A percentile compares a stretch with the other conserved stretches of the same genome.
Evolutionary conservation across 1,140 invertebrate species (phyloP).

Genomic region (Drosophila rhopaloa): DNA sequence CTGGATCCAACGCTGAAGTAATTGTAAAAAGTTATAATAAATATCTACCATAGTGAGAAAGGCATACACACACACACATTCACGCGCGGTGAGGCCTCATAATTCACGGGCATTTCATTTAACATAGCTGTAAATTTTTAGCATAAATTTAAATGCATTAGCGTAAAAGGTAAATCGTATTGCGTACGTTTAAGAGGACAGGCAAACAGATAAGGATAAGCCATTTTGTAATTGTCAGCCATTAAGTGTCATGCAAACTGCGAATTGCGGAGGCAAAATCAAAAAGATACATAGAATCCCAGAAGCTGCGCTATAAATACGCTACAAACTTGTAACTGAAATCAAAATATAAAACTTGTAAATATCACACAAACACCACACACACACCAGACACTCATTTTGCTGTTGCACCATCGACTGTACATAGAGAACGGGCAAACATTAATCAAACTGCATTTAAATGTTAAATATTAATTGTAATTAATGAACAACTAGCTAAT

Average conservation of each 20-base stretch:
- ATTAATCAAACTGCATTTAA: conserved; percentile 80
- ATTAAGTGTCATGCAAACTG: conserved; percentile 27
- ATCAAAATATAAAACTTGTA: conserved; percentile 67
- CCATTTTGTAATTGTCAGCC: conserved; percentile 51
- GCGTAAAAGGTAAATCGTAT: conserved; percentile 59
- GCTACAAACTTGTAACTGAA: conserved; percentile 73
- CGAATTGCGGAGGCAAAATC: conserved; percentile 11
- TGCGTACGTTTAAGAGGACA: conserved; percentile 18
- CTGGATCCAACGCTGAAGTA: conserved; percentile 84
- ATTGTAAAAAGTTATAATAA: conserved; percentile 81
- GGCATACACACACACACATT: conserved; percentile 19
- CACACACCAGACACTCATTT: conserved; percentile 15
- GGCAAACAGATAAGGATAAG: conserved; percentile 16
- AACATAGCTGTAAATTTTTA: conserved; percentile 80
- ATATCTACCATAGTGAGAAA: conserved; percentile 57
- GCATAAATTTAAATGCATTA: conserved; percentile 80
- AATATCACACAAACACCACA: conserved; percentile 42
- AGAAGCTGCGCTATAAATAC: conserved; percentile 35
- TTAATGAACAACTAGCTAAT: conserved; percentile 60
- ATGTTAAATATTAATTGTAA: conserved; percentile 72
- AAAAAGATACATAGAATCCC: conserved; percentile 42
- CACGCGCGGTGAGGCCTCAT: conserved; percentile 36
- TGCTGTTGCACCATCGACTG: conserved; percentile 64
- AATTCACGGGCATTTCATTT: conserved; percentile 75
- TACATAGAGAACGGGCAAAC: conserved; percentile 73